These are phyloP conservation scores for Macrotrachela quadricornifera DNA, from an alignment of 1,140 invertebrate genomes.

Conservation along the genomic window DNA sequence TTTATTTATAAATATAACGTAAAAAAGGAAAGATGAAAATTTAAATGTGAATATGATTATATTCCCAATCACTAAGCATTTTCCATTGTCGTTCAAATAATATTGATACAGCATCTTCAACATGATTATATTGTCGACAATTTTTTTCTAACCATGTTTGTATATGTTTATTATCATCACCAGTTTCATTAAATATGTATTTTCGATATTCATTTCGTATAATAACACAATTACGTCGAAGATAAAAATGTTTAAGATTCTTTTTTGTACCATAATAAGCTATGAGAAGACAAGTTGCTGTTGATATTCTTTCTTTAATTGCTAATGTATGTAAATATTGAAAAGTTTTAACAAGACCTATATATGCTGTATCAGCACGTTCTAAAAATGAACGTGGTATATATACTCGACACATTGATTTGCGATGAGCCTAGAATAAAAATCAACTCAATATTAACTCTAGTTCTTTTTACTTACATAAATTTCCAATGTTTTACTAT, in stretches of 20 bases:
- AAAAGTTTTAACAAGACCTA: constrained; percentile 41
- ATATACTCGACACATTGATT: constrained; percentile 23
- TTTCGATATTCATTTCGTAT: constrained; percentile 20
- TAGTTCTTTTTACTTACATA: constrained; percentile 37
- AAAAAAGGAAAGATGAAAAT: too few species aligned
- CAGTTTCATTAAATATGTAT: too few species aligned
- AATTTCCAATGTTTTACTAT: constrained; percentile 15
- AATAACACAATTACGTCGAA: constrained; percentile 44
- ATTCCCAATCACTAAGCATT: too few species aligned
- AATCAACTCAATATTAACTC: constrained; percentile 36
- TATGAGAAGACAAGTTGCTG: constrained; percentile 50
- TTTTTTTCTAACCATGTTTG: too few species aligned
- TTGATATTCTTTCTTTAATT: constrained; percentile 54
- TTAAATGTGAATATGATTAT: too few species aligned
- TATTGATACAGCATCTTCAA: too few species aligned
- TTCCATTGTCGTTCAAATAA: too few species aligned
- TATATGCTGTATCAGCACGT: constrained; percentile 40
- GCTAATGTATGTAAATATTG: constrained; percentile 43
- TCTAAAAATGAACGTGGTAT: constrained; percentile 40
- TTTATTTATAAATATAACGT: too few species aligned
- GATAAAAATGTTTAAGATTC: constrained; percentile 41
- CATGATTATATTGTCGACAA: too few species aligned
- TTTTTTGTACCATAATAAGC: constrained; percentile 35
- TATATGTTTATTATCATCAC: too few species aligned
- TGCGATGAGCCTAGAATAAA: constrained; percentile 40